Percentiles rank a stretch among this genome's conserved stretches.
Evolutionary conservation across 2,888 invertebrate genomes (phyloP).

Genomic region (Lycophotia porphyrea): DNA sequence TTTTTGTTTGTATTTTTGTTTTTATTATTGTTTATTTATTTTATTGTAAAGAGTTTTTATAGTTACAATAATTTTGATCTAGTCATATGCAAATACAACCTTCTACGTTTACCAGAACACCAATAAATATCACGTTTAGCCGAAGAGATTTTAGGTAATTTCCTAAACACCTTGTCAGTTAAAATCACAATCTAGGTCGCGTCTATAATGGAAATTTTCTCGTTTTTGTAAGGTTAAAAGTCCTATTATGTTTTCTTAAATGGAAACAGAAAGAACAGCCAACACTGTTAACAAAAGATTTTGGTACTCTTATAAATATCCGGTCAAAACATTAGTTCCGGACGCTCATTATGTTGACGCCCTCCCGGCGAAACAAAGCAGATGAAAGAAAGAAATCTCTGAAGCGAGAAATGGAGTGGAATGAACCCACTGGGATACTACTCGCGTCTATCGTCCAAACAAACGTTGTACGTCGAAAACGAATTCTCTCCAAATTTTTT

Average conservation of each 20-base stretch:
- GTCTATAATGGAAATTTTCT: constrained; percentile 26
- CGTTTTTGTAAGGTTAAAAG: constrained; percentile 42
- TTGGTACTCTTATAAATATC: constrained; percentile 77
- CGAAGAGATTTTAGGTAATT: background rate
- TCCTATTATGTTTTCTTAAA: constrained; percentile 58
- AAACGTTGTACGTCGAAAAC: constrained; percentile 42
- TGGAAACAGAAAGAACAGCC: constrained; percentile 65
- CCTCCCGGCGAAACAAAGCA: constrained; percentile 80
- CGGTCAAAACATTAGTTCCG: constrained; percentile 79
- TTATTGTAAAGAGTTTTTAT: background rate
- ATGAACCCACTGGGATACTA: constrained; percentile 70
- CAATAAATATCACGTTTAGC: background rate
- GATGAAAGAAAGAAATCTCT: constrained; percentile 81
- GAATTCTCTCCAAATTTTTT: constrained; percentile 30
- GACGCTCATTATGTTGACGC: constrained; percentile 81
- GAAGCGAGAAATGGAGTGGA: constrained; percentile 80
- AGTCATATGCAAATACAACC: background rate
- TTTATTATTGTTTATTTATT: too few species aligned
- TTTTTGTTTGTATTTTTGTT: too few species aligned
- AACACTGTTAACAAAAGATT: constrained; percentile 69
- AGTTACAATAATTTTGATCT: background rate
- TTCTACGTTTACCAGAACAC: background rate
- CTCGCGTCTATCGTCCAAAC: constrained; percentile 66
- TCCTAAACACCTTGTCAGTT: background rate
- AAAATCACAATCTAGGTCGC: constrained; percentile 26